phyloP scores from a whole-genome alignment of 2,888 invertebrate species.

The Cheilosia urbana region DNA sequence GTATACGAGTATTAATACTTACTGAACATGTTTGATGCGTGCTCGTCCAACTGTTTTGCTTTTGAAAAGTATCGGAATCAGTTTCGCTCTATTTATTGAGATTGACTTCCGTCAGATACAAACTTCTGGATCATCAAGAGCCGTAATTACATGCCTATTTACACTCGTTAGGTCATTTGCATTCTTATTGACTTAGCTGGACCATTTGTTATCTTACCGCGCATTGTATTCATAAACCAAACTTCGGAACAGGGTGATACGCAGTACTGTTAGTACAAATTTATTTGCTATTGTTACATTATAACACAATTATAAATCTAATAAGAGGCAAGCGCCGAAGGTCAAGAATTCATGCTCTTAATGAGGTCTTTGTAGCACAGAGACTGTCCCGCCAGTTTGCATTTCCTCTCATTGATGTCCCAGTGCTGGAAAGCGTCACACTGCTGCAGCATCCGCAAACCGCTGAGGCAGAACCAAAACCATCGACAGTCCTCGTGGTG shows the following conservation, averaged over 20 bases:
- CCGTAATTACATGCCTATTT: neutral
- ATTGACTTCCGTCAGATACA: neutral
- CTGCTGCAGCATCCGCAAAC: conserved; percentile 57
- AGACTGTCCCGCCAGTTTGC: conserved; percentile 42
- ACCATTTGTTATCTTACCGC: neutral
- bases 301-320: neutral
- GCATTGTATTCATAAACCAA: neutral
- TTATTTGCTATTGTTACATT: neutral
- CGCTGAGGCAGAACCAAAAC: conserved; percentile 67
- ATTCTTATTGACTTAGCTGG: conserved; percentile 6
- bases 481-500: conserved; percentile 63
- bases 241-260: neutral
- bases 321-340: neutral
- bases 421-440: conserved; percentile 72
- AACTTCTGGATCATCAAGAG: neutral
- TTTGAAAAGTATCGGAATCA: neutral
- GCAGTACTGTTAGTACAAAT: neutral
- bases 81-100: neutral
- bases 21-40: neutral
- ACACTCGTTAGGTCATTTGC: neutral
- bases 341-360: neutral
- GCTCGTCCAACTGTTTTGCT: neutral
- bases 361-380: conserved; percentile 53
- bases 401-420: conserved; percentile 69
- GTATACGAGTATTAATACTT: neutral